phyloP scores from a whole-genome alignment of 2,113 vertebrate genomes.

The Origma solitaria region DNA sequence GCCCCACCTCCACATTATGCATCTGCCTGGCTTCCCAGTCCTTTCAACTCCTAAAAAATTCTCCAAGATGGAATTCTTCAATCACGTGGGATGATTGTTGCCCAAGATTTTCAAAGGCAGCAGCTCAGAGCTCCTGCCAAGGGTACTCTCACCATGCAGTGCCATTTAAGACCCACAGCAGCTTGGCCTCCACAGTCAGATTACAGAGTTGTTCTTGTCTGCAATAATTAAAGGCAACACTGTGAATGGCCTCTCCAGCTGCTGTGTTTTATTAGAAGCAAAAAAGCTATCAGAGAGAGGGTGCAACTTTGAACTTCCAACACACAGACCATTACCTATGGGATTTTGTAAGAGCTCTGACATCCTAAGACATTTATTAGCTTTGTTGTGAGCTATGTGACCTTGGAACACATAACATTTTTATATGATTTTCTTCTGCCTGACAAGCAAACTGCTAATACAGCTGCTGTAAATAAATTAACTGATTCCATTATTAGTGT shows the following conservation, averaged over 20 bases:
- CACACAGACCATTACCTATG: neutral
- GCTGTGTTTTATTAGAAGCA: neutral
- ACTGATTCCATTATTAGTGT: neutral
- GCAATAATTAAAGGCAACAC: conserved; percentile 17
- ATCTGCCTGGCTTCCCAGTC: neutral
- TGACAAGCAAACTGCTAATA: neutral
- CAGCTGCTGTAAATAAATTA: neutral
- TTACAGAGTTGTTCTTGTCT: conserved; percentile 26
- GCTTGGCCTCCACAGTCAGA: neutral
- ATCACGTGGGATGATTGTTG: neutral
- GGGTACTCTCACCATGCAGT: neutral
- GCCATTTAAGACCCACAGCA: conserved; percentile 1
- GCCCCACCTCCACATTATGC: neutral
- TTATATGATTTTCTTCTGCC: neutral
- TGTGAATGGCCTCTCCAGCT: neutral
- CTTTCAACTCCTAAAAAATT: neutral
- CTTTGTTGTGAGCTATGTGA: neutral
- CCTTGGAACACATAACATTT: neutral
- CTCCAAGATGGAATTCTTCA: neutral
- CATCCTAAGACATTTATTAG: neutral
- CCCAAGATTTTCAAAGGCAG: neutral
- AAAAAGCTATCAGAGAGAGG: neutral
- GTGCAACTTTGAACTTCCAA: neutral
- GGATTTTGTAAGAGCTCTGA: neutral
- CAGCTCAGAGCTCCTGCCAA: neutral